Conservation (phyloP, 1,140 invertebrate species). For the Lordiphosa stackelbergi region DNA sequence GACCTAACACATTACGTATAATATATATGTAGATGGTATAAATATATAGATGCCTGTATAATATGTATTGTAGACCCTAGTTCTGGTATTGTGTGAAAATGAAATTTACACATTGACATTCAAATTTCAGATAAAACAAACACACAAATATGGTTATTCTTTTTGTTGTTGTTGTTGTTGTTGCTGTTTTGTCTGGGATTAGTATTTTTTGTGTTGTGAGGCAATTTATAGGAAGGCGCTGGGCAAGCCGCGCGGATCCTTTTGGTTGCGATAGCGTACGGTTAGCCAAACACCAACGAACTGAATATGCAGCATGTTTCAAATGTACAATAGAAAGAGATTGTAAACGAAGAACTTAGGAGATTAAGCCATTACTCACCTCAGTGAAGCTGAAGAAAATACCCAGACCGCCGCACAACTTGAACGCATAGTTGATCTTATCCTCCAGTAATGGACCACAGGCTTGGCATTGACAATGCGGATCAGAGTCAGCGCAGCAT, state of each 20-base stretch:
- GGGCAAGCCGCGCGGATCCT: conserved; percentile 96
- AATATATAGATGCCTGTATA: conserved; percentile 66
- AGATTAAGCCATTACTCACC: conserved; percentile 80
- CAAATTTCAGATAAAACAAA: conserved; percentile 37
- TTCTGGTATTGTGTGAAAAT: conserved; percentile 35
- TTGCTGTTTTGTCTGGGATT: conserved; percentile 27
- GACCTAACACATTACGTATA: conserved; percentile 42
- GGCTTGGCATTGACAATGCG: conserved; percentile 82
- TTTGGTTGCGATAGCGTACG: conserved; percentile 96
- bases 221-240: conserved; percentile 94
- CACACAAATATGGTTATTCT: conserved; percentile 24
- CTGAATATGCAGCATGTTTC: conserved; percentile 81
- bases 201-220: conserved; percentile 18
- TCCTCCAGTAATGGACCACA: conserved; percentile 87
- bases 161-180: conserved; percentile 4
- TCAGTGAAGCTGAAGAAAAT: conserved; percentile 98
- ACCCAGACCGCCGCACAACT: conserved; percentile 92
- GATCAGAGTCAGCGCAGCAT: conserved; percentile 50
- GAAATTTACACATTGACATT: conserved; percentile 57
- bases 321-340: conserved; percentile 26
- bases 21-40: conserved; percentile 49
- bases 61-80: conserved; percentile 38
- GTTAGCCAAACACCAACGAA: conserved; percentile 98
- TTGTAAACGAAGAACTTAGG: conserved; percentile 9
- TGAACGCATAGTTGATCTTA: conserved; percentile 92